Conservation (phyloP, 2,113 vertebrate species). For the Tamias sibiricus region DNA sequence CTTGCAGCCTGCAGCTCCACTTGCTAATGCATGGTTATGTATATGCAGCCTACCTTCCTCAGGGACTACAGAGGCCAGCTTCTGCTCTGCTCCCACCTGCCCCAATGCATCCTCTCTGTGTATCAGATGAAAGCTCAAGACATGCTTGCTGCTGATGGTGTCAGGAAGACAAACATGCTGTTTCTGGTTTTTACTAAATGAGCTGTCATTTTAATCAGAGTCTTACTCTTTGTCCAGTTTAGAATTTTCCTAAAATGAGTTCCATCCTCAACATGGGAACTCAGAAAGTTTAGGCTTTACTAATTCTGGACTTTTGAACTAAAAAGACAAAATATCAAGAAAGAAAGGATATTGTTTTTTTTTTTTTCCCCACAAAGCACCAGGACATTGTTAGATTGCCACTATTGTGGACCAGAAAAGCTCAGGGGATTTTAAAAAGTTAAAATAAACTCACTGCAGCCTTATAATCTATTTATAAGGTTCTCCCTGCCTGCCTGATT, state of each 20-base stretch:
- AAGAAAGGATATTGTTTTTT: not conserved
- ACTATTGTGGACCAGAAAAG: not conserved
- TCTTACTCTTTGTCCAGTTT: not conserved
- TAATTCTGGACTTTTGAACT: not conserved
- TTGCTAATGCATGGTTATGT: not conserved
- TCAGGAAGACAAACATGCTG: not conserved
- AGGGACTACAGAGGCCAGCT: too few relatives aligned
- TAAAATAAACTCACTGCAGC: slow-evolving; percentile 15
- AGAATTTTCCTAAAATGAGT: slow-evolving; percentile 32
- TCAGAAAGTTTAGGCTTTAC: slow-evolving; percentile 19
- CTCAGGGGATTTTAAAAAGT: not conserved
- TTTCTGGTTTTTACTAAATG: not conserved
- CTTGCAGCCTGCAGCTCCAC: too few relatives aligned
- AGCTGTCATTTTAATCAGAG: not conserved
- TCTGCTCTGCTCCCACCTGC: not conserved
- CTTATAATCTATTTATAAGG: slow-evolving; percentile 70
- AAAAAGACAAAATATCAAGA: not conserved
- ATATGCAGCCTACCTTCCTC: too few relatives aligned
- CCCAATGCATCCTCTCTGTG: accelerated
- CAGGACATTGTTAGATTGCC: not conserved
- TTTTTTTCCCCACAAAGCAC: not conserved
- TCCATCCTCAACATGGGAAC: not conserved
- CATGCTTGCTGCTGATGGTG: too few relatives aligned
- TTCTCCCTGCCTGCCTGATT: not conserved
- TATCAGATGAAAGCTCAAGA: not conserved